Percentiles rank a stretch among this genome's conserved stretches.
These are phyloP conservation scores for Semotilus atromaculatus DNA, from an alignment of 2,797 vertebrate genomes.

Conservation along the genomic window DNA sequence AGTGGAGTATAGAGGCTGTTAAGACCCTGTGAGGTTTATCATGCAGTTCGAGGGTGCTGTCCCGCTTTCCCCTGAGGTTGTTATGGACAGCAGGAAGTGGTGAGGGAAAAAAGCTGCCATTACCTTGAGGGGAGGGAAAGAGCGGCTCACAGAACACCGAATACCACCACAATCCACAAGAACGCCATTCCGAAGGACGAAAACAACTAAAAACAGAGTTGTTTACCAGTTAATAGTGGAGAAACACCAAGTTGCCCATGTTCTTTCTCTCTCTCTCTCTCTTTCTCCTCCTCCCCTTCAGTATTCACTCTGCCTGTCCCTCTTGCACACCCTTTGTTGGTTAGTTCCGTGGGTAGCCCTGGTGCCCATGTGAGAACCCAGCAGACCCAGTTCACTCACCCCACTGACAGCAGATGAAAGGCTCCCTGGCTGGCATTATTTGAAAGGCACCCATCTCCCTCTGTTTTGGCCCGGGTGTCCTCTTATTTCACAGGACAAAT, in stretches of 20 bases:
- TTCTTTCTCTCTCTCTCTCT: conserved; percentile 56
- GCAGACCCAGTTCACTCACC: conserved; percentile 68
- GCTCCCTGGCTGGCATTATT: conserved; percentile 56
- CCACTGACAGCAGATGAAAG: conserved; percentile 80
- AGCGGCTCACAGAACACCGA: conserved; percentile 51
- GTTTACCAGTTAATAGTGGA: conserved; percentile 78
- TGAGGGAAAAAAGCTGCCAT: conserved; percentile 74
- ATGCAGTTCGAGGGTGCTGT: conserved; percentile 14
- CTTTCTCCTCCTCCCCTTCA: conserved; percentile 49
- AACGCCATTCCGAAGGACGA: conserved; percentile 65
- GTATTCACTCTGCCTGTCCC: conserved; percentile 1
- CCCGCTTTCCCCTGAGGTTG: conserved; percentile 54
- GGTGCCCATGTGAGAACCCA: conserved; percentile 74
- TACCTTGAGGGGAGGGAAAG: conserved; percentile 74
- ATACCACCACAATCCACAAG: conserved; percentile 62
- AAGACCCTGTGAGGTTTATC: neutral
- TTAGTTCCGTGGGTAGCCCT: conserved; percentile 78
- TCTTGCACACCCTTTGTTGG: conserved; percentile 74
- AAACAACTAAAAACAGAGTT: conserved; percentile 79
- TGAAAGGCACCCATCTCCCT: conserved; percentile 76
- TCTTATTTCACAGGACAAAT: conserved; percentile 84
- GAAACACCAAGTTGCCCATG: conserved; percentile 66
- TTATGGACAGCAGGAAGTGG: conserved; percentile 75
- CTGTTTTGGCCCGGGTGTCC: conserved; percentile 75
- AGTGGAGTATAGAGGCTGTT: neutral